Base-by-base conservation (phyloP, 2,797 vertebrate genomes). In the Florisuga fusca region DNA sequence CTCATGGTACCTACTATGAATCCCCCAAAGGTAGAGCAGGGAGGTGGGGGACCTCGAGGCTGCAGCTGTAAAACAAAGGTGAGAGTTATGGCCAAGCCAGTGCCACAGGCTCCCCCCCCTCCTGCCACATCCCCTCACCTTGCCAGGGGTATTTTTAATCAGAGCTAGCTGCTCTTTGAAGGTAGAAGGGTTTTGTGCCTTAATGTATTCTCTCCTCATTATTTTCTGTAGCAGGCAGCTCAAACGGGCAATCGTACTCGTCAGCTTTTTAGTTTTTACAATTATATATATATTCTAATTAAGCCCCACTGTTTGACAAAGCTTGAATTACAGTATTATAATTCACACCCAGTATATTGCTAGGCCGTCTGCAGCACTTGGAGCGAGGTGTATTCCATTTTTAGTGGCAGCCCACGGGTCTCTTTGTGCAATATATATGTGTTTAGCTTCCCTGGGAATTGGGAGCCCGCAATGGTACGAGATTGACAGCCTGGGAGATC, bases 251-350 rank as follows among this genome's bases (percentile, higher is more conserved):
- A 96, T 96, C 96, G 96, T 94, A 83, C 78, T 95, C 59, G 34
- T 90, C 96, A 91, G 92, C 87, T 84, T 96, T 91, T 87, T 74
- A 78, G 57, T 93, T 94, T 45, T 88, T 95, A 95, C 79, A 97
- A 96, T 96, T 97, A 96, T 74, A 92, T 95, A 95, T 95, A 94
- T 95, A 96, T 96, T 97, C 95, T 97, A 98, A 97, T 96, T 98
- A 97, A 96, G 87, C 82, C 90, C 85, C 71, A 81, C 94, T 95
- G 97, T 90, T 95, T 95, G 94, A 97, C 97, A 97, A 96, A 97
- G 89, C 94, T 73, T 96, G 96, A 96, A 96, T 96, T 97, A 95
- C 83, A 82, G 92, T 95, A 92, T 94, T 82, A 41, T 94, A 97
- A 96, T 91, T 97, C 97, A 95, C 95, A 93, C 77, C 81, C 91